Evolutionary conservation across 2,888 invertebrate species (phyloP), one percentile per base, ranked within the genome.

Genomic region (Boloria selene): DNA sequence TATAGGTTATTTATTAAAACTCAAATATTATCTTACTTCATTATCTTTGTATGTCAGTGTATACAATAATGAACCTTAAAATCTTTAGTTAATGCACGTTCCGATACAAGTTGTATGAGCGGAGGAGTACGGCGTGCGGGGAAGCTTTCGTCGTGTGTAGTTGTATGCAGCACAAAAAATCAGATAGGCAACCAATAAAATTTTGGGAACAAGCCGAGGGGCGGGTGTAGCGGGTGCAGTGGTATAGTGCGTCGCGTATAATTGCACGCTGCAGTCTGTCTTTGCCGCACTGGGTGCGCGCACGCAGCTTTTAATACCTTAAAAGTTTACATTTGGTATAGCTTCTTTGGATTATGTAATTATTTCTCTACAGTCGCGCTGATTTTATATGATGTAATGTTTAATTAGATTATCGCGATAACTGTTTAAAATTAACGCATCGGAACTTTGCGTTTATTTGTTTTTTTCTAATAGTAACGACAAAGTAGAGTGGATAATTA

Each of bases 151-250:
- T 84, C 87, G 87, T 83, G 88, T 86, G 85, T 87, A 83, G 86
- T 87, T 87, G 84, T 82, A 82, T 85, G 82, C 77, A 72, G 78
- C 72, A 86, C 86, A 90, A 92, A 91, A 92, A 92, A 91, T 49
- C 77, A 86, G 81, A 87, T 87, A 88, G 87, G 83, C 88, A 83
- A 80, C 89, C 88, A 90, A 90, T 90, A 90, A 91, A 91, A 91
- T 85, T 75, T 87, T 86, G 85, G 87, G 87, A 90, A 85, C 87
- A 81, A 83, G 85, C 72, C 75, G 89, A 88, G 90, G 89, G 90
- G 90, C 88, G 88, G 87, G 88, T 81, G 82, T 76, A 81, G 86
- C 88, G 88, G 87, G 76, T 79, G 87, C 84, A 82, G 85, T 82
- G 79, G 77, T 79, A 85, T 81, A 81, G 77, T 79, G 79, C 78